These are phyloP conservation scores for Leucoraja erinaceus DNA, from an alignment of 2,113 vertebrate species.

Conservation along the genomic window DNA sequence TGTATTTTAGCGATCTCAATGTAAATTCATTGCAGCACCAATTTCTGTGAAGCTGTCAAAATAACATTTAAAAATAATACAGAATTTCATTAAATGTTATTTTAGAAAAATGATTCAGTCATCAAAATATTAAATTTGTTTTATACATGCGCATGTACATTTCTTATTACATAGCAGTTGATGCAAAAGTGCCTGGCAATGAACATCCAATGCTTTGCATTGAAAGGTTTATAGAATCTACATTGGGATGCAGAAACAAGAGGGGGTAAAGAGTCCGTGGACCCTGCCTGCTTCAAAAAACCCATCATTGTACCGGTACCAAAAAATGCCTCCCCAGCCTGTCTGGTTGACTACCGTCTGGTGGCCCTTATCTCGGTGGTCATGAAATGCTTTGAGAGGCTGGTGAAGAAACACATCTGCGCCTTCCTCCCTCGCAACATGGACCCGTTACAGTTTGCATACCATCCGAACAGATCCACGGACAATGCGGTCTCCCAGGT, in stretches of 20 bases:
- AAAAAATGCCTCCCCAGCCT: no score
- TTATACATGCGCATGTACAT: neutral
- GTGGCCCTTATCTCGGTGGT: no score
- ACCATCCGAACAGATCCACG: no score
- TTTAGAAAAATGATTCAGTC: neutral
- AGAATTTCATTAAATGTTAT: neutral
- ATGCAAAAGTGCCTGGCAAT: neutral
- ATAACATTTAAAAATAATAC: neutral
- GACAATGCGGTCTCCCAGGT: no score
- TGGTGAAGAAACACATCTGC: no score
- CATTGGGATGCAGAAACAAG: neutral
- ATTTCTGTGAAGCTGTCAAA: neutral
- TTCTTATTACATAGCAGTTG: neutral
- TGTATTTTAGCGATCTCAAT: neutral
- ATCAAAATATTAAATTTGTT: neutral
- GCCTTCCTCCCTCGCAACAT: no score
- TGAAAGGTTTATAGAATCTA: neutral
- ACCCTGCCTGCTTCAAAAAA: no score
- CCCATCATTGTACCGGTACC: no score
- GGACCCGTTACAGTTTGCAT: no score
- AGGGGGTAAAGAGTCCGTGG: neutral
- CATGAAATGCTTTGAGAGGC: no score
- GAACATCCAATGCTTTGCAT: neutral
- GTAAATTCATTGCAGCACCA: neutral
- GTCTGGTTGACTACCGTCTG: no score